These are phyloP conservation scores for Leptinotarsa juncta DNA, from an alignment of 2,888 invertebrate genomes.

Conservation along the genomic window DNA sequence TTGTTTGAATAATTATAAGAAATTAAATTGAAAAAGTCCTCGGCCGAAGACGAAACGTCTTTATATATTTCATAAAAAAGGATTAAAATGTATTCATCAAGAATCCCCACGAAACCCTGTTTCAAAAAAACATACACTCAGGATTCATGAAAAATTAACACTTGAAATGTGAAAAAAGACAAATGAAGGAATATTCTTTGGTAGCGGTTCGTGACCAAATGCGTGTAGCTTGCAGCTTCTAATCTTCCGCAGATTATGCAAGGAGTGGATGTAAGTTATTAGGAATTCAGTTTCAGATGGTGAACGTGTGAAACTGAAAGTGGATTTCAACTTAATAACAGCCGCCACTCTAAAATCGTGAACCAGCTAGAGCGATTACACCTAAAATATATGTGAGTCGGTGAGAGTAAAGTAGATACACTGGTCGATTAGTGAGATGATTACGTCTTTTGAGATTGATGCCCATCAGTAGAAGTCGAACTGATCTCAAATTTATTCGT, in stretches of 20 bases:
- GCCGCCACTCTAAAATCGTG: slow-evolving; percentile 43
- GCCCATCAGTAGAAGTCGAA: slow-evolving; percentile 9
- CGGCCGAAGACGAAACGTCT: too few species aligned
- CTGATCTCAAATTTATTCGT: too few species aligned
- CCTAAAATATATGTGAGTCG: slow-evolving; percentile 44
- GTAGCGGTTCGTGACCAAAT: slow-evolving; percentile 11
- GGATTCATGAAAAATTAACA: too few species aligned
- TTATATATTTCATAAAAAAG: too few species aligned
- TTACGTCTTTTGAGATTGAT: slow-evolving; percentile 35
- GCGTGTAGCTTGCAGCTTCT: slow-evolving; percentile 11
- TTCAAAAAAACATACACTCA: too few species aligned
- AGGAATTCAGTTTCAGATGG: slow-evolving; percentile 25
- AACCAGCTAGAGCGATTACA: slow-evolving; percentile 40
- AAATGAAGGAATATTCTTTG: background rate
- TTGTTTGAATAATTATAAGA: too few species aligned
- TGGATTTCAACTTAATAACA: slow-evolving; percentile 45
- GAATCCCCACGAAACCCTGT: too few species aligned
- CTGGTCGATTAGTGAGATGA: slow-evolving; percentile 49
- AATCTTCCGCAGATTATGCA: slow-evolving; percentile 27
- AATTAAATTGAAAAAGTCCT: too few species aligned
- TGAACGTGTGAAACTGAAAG: slow-evolving; percentile 48
- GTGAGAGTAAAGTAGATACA: slow-evolving; percentile 37
- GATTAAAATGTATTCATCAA: too few species aligned
- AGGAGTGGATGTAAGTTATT: slow-evolving; percentile 26
- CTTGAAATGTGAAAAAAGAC: too few species aligned